Conservation (phyloP, 2,797 vertebrate genomes). For the Catostomus latipinnis region DNA sequence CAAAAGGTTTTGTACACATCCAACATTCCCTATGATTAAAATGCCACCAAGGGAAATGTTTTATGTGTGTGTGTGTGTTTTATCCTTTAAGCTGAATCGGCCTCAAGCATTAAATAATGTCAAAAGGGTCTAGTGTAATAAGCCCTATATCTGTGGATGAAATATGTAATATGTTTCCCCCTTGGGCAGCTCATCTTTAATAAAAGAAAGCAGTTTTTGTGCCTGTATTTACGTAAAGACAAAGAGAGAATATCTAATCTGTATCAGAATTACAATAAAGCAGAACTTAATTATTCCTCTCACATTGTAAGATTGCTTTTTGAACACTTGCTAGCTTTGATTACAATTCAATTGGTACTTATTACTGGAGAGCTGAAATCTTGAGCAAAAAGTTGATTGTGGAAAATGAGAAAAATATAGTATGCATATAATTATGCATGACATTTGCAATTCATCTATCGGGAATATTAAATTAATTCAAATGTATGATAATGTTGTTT, state of each 20-base stretch:
- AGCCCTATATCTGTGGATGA: slow-evolving; percentile 65
- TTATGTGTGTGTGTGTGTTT: slow-evolving; percentile 48
- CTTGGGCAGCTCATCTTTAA: slow-evolving; percentile 69
- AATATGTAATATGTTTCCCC: slow-evolving; percentile 72
- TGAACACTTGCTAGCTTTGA: slow-evolving; percentile 40
- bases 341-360: slow-evolving; percentile 50
- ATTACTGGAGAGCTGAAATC: slow-evolving; percentile 36
- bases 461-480: slow-evolving; percentile 31
- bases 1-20: slow-evolving; percentile 44
- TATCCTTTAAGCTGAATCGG: slow-evolving; percentile 63
- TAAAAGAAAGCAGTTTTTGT: slow-evolving; percentile 69
- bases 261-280: slow-evolving; percentile 59
- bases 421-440: slow-evolving; percentile 48
- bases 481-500: slow-evolving; percentile 23
- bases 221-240: slow-evolving; percentile 59
- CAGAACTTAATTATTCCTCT: slow-evolving; percentile 62
- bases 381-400: slow-evolving; percentile 51
- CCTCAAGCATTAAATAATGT: slow-evolving; percentile 67
- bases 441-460: slow-evolving; percentile 39
- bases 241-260: slow-evolving; percentile 58
- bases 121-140: slow-evolving; percentile 66
- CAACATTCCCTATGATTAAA: slow-evolving; percentile 63
- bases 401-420: slow-evolving; percentile 51
- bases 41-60: slow-evolving; percentile 62
- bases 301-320: slow-evolving; percentile 45